phyloP scores from a whole-genome alignment of 2,797 vertebrate species.

The Muscicapa comitata region DNA sequence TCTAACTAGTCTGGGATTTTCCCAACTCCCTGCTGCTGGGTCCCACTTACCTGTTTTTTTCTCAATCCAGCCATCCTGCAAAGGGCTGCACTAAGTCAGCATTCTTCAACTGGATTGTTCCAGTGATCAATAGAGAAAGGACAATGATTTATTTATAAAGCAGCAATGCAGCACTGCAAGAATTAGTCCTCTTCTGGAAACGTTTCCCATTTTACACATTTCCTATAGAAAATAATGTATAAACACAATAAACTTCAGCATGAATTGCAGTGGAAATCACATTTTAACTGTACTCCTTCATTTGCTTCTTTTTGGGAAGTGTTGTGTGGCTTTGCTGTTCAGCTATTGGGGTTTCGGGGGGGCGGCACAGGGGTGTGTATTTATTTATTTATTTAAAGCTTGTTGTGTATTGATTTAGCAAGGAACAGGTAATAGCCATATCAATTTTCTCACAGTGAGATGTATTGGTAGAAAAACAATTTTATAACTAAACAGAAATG shows the following conservation, averaged over 20 bases:
- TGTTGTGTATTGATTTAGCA: constrained; percentile 31
- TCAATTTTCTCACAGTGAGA: constrained; percentile 32
- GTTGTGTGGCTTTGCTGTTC: not conserved
- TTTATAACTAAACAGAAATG: constrained; percentile 42
- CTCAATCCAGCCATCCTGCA: not conserved
- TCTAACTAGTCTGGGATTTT: not conserved
- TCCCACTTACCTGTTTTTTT: not conserved
- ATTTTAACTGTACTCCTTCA: not conserved
- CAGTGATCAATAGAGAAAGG: constrained; percentile 58
- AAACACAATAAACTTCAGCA: not conserved
- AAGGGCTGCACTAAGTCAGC: constrained; percentile 53
- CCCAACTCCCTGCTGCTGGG: not conserved
- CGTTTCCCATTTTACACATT: not conserved
- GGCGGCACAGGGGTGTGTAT: fast-evolving
- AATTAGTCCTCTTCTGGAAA: constrained; percentile 26
- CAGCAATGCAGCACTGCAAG: constrained; percentile 57
- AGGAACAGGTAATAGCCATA: constrained; percentile 21
- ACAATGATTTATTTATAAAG: constrained; percentile 67
- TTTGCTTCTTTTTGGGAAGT: not conserved
- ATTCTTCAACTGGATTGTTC: constrained; percentile 34
- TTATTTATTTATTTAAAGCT: not conserved
- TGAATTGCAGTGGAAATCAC: not conserved
- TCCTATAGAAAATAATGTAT: not conserved
- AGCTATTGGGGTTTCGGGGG: not conserved
- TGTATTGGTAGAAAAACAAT: not conserved